phyloP scores from a whole-genome alignment of 2,888 invertebrate genomes.

The Sisyra terminalis region DNA sequence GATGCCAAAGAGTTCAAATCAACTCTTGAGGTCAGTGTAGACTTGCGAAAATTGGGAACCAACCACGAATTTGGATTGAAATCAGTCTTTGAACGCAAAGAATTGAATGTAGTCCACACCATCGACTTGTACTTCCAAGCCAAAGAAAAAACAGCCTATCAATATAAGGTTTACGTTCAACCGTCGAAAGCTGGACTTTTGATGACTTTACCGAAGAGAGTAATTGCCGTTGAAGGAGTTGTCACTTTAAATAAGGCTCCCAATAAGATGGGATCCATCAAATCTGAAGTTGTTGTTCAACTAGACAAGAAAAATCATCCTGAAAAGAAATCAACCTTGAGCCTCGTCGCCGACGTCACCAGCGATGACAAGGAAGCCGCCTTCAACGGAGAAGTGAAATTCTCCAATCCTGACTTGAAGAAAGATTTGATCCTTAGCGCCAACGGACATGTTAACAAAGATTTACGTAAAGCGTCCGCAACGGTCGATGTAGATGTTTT shows the following conservation, averaged over 20 bases:
- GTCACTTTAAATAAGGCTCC: slow-evolving; percentile 13
- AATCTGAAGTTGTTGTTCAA: slow-evolving; percentile 45
- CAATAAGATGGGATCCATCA: slow-evolving; percentile 35
- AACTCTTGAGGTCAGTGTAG: slow-evolving; percentile 44
- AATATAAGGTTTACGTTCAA: slow-evolving; percentile 45
- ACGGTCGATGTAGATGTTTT: slow-evolving; percentile 40
- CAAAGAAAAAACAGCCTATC: slow-evolving; percentile 53
- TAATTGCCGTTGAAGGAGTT: slow-evolving; percentile 41
- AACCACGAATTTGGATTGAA: slow-evolving; percentile 58
- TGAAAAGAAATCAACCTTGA: slow-evolving; percentile 44
- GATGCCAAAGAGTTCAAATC: slow-evolving; percentile 39
- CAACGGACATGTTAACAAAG: slow-evolving; percentile 25
- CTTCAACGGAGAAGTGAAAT: slow-evolving; percentile 37
- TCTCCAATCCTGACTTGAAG: slow-evolving; percentile 48
- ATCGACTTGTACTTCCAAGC: slow-evolving; percentile 55
- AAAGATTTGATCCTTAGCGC: slow-evolving; percentile 34
- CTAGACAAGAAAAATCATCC: slow-evolving; percentile 55
- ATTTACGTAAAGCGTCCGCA: slow-evolving; percentile 22
- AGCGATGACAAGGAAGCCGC: slow-evolving; percentile 29
- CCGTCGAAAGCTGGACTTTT: slow-evolving; percentile 45
- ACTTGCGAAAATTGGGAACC: slow-evolving; percentile 56
- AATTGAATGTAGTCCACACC: slow-evolving; percentile 42
- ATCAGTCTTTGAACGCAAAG: slow-evolving; percentile 41
- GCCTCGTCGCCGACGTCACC: slow-evolving; percentile 34
- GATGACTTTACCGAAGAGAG: slow-evolving; percentile 49